phyloP scores from a whole-genome alignment of 1,140 invertebrate species.

The Aradophagus sp. region DNA sequence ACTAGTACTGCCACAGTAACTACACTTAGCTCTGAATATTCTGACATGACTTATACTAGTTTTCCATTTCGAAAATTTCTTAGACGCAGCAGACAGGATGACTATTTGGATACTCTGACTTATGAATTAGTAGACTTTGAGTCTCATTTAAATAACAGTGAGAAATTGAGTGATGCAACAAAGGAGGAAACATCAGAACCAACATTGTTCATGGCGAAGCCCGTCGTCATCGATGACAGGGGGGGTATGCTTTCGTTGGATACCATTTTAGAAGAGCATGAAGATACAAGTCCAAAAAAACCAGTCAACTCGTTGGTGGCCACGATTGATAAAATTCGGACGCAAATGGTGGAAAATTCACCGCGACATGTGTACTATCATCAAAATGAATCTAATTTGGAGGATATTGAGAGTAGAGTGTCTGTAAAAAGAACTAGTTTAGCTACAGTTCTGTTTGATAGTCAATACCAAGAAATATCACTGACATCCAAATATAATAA shows the following conservation, averaged over 20 bases:
- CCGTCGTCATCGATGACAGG: slow-evolving; percentile 76
- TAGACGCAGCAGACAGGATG: slow-evolving; percentile 72
- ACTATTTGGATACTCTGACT: slow-evolving; percentile 76
- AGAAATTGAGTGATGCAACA: slow-evolving; percentile 6
- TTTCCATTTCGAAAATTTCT: slow-evolving; percentile 68
- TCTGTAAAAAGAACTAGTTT: slow-evolving; percentile 68
- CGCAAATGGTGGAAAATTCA: slow-evolving; percentile 76
- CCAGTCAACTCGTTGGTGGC: slow-evolving; percentile 78
- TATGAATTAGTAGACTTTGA: slow-evolving; percentile 73
- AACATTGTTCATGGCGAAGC: slow-evolving; percentile 75
- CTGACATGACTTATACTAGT: slow-evolving; percentile 70
- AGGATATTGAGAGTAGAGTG: slow-evolving; percentile 73
- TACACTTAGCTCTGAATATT: slow-evolving; percentile 67
- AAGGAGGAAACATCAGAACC: slow-evolving; percentile 59
- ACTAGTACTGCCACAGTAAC: slow-evolving; percentile 72
- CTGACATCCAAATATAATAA: too few relatives aligned
- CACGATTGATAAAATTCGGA: slow-evolving; percentile 80
- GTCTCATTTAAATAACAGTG: slow-evolving; percentile 49
- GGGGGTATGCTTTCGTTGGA: slow-evolving; percentile 75
- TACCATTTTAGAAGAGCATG: slow-evolving; percentile 77
- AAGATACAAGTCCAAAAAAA: slow-evolving; percentile 71
- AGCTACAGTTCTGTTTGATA: slow-evolving; percentile 61
- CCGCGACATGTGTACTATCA: slow-evolving; percentile 77
- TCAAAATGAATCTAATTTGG: slow-evolving; percentile 75
- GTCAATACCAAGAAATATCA: too few relatives aligned